Base-by-base conservation (phyloP, 2,888 invertebrate species). In the Mimachlamys varia region DNA sequence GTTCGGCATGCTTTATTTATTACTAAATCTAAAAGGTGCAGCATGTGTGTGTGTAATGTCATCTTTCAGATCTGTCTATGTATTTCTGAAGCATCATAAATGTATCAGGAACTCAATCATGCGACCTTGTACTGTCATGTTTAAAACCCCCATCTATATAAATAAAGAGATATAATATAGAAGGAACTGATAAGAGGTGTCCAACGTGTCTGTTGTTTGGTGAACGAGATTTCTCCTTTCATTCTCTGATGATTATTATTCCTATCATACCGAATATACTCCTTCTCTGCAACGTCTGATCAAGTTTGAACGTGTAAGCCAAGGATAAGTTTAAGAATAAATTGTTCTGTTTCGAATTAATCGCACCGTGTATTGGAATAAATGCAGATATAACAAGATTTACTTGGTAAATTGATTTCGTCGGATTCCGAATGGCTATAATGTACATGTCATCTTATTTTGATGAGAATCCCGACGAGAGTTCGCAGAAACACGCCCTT, bases 401-500 rank as follows among this genome's bases (percentile, higher is more conserved):
- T 76, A 15, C 33, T 13, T 27, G 33, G 33, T 15, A 76, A 76
- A 76, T 76, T 76, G 76, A 76, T 27, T 76, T 76, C 5, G 33
- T 33, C 76, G 76, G 27, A 27, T 27, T 33, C 76, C 27, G 76
- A 76, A 33, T 76, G 62, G 10, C 7, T 76, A 27, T 76, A 76
- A 76, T 76, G 76, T 76, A 76, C 27, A 76, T 76, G 33, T 76
- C 76, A 76, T 76, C 76, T 22, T 0, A 76, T 33, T 76, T 76
- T 76, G 76, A 76, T 76, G 76, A 76, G 76, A 33, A 76, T 76
- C 76, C 10, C 13, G 76, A 33, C 76, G 76, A 33, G 76, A 76
- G 3, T 5, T 76, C 33, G 22, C 76, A 76, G 7, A 15, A 76
- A 7, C 33, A 27, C 76, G 17, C 33, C 17, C 13, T 33, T 76